Conservation (phyloP, 2,797 vertebrate species). For the Liparis tanakae region DNA sequence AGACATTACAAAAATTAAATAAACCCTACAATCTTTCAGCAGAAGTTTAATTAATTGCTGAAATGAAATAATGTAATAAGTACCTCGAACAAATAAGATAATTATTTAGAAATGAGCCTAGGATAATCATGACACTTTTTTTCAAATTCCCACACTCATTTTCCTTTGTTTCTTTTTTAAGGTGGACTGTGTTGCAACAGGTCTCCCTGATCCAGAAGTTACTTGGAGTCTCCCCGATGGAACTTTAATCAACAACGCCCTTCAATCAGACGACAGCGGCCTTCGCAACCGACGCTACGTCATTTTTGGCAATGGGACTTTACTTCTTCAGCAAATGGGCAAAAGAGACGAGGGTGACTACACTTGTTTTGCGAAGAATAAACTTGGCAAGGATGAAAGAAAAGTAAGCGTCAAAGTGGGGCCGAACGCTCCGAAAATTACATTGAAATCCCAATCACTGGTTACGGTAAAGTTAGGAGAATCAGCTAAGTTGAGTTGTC, state of each 20-base stretch:
- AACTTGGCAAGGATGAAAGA: conserved; percentile 84
- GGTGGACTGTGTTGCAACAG: conserved; percentile 86
- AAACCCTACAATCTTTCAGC: neutral
- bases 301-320: conserved; percentile 85
- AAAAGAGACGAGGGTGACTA: conserved; percentile 86
- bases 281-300: conserved; percentile 78
- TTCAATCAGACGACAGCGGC: conserved; percentile 84
- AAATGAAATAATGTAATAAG: neutral
- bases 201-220: conserved; percentile 85
- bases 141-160: neutral
- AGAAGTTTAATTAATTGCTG: neutral
- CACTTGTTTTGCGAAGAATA: conserved; percentile 85
- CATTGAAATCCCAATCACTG: conserved; percentile 65
- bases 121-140: neutral
- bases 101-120: neutral
- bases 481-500: conserved; percentile 75
- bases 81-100: neutral
- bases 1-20: neutral
- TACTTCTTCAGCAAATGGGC: conserved; percentile 83
- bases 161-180: conserved; percentile 24
- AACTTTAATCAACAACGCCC: conserved; percentile 84
- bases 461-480: conserved; percentile 75
- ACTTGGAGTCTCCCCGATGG: conserved; percentile 87
- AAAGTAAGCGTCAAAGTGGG: conserved; percentile 81
- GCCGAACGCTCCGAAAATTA: conserved; percentile 74